Evolutionary conservation across 2,113 vertebrate species (phyloP).

Genomic region (Leptobrachium leishanense): DNA sequence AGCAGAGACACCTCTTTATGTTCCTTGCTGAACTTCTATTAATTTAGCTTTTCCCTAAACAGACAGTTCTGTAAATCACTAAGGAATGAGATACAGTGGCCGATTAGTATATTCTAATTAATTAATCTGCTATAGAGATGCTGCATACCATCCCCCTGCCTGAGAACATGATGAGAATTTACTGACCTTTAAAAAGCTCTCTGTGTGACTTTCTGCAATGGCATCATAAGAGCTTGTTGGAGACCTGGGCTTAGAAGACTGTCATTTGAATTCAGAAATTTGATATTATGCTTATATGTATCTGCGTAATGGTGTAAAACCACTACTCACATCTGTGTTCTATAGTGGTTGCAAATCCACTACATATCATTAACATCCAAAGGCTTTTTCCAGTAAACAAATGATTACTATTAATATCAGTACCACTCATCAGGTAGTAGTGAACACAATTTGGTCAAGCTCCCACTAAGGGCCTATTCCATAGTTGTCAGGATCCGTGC

Average conservation of each 20-base stretch:
- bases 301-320: not conserved
- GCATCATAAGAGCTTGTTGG: constrained; percentile 78
- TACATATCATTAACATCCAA: too few species aligned
- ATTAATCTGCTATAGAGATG: constrained; percentile 99
- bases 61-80: constrained; percentile 98
- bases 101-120: constrained; percentile 99
- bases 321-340: not conserved
- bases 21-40: too few species aligned
- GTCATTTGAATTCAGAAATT: constrained; percentile 45
- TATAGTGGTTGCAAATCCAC: not conserved
- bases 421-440: too few species aligned
- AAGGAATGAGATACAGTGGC: constrained; percentile 94
- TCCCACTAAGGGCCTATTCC: too few species aligned
- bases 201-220: not conserved
- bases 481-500: too few species aligned
- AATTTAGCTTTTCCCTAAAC: constrained; percentile 66
- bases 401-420: too few species aligned
- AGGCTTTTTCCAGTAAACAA: too few species aligned
- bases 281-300: not conserved
- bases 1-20: too few species aligned
- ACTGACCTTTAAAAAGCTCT: constrained; percentile 85
- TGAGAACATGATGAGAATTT: constrained; percentile 98
- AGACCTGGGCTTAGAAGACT: constrained; percentile 75
- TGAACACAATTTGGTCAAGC: too few species aligned
- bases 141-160: constrained; percentile 94